A percentile compares a stretch with the other conserved stretches of the same genome.
These are phyloP conservation scores for Sebastes matsubarae DNA, from an alignment of 2,797 vertebrate species.

Conservation along the genomic window DNA sequence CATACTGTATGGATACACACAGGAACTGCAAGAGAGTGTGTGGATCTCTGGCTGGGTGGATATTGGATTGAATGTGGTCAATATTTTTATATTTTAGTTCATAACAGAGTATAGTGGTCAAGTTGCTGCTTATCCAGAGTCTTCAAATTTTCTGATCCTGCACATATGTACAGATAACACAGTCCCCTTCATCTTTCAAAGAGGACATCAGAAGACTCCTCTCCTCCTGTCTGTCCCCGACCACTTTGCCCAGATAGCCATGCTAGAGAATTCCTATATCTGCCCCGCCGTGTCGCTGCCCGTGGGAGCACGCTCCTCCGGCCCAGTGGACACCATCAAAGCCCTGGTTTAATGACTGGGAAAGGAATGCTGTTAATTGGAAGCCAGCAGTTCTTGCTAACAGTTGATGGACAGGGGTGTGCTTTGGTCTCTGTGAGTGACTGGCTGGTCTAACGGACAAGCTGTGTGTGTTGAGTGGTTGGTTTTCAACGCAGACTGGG, in stretches of 20 bases:
- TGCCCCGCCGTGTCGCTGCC: background rate
- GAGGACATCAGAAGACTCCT: background rate
- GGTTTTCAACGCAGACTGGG: background rate
- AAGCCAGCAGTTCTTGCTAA: constrained; percentile 23
- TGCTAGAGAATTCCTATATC: background rate
- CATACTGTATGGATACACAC: background rate
- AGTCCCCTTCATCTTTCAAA: constrained; percentile 5
- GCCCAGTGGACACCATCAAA: constrained; percentile 46
- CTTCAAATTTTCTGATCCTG: background rate
- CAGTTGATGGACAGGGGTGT: constrained; percentile 13
- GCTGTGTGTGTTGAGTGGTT: background rate
- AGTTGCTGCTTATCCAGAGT: background rate
- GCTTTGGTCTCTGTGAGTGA: background rate
- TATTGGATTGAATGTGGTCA: background rate
- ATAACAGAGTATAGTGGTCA: background rate
- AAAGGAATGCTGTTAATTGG: constrained; percentile 60
- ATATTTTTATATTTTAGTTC: too few species aligned
- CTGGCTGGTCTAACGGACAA: background rate
- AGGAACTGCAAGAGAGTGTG: background rate
- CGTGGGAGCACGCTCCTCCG: constrained; percentile 14
- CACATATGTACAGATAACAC: background rate
- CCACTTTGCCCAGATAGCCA: background rate
- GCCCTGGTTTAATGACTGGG: constrained; percentile 36
- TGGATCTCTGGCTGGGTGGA: background rate
- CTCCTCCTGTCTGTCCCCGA: background rate